phyloP scores from a whole-genome alignment of 2,797 vertebrate species.

The Sus cebifrons region DNA sequence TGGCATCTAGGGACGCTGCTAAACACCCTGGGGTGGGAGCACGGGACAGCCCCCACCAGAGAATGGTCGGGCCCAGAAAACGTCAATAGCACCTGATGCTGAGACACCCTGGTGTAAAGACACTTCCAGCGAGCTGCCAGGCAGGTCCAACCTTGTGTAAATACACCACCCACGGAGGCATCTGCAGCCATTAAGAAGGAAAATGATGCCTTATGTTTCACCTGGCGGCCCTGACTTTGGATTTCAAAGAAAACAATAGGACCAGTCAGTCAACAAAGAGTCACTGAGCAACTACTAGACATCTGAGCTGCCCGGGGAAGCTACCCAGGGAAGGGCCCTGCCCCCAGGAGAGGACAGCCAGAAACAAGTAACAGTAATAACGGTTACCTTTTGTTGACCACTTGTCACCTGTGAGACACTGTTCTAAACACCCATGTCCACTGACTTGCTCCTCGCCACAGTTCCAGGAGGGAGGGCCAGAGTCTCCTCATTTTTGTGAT shows the following conservation, averaged over 20 bases:
- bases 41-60: not conserved
- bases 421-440: not conserved
- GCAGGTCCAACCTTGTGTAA: not conserved
- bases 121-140: not conserved
- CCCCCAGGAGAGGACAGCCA: not conserved
- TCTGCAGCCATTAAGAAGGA: not conserved
- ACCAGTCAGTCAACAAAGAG: not conserved
- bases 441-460: not conserved
- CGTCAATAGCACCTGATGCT: rapidly evolving
- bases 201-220: slow-evolving; percentile 2
- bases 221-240: not conserved
- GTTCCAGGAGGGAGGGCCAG: not conserved
- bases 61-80: not conserved
- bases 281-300: not conserved
- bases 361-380: not conserved
- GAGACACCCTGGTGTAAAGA: not conserved
- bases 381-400: not conserved
- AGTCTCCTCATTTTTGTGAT: not conserved
- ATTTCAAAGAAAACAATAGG: slow-evolving; percentile 70
- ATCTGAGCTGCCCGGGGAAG: not conserved
- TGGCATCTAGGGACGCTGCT: not conserved
- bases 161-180: not conserved
- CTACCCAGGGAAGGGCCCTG: too few relatives aligned
- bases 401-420: not conserved
- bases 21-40: rapidly evolving